Evolutionary conservation across 2,797 vertebrate genomes (phyloP).

Genomic region (Alca torda): DNA sequence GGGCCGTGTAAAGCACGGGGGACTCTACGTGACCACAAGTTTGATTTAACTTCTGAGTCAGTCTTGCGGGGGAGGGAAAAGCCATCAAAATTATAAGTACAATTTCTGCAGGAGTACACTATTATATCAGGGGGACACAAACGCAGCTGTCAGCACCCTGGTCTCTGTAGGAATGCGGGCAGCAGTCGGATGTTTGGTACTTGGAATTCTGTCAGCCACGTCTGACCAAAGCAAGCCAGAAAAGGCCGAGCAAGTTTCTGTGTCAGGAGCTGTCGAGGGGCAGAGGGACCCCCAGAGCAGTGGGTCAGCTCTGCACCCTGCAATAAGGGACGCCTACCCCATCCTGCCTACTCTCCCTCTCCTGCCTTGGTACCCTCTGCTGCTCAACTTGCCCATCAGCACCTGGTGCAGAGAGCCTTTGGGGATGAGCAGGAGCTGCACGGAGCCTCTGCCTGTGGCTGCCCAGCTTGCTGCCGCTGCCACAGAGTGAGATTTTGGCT

Average conservation of each 20-base stretch:
- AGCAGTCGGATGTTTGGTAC: neutral
- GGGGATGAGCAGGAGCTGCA: neutral
- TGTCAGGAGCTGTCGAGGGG: neutral
- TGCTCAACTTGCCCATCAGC: neutral
- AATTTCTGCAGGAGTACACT: neutral
- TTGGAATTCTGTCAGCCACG: neutral
- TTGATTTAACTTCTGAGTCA: neutral
- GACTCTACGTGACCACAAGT: neutral
- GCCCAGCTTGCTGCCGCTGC: neutral
- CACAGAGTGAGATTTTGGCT: neutral
- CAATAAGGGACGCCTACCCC: neutral
- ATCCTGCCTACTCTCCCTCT: no score
- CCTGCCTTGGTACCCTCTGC: accelerated
- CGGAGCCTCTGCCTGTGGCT: neutral
- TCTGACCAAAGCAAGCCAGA: neutral
- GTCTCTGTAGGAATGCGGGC: neutral
- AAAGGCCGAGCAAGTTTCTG: neutral
- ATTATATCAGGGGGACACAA: neutral
- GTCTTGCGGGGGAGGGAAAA: neutral
- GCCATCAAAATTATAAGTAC: neutral
- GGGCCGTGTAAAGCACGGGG: neutral
- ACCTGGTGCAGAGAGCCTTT: neutral
- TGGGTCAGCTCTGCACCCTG: neutral
- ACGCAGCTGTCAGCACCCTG: neutral
- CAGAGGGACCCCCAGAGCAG: neutral